A percentile compares a stretch with the other conserved stretches of the same genome.
phyloP scores from a whole-genome alignment of 2,888 invertebrate genomes.

The Scaptomyza parva region DNA sequence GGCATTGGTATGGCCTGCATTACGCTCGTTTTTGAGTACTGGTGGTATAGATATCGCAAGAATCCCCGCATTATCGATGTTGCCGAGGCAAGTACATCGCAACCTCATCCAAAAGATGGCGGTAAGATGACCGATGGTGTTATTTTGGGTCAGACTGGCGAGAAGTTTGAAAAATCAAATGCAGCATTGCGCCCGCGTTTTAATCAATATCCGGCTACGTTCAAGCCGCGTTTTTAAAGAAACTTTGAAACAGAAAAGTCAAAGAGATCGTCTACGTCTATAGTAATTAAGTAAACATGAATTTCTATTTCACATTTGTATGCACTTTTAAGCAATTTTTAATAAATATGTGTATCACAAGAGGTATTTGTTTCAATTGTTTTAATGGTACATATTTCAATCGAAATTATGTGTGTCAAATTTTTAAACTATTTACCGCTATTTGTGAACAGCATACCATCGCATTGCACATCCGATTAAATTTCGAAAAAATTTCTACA shows the following conservation, averaged over 20 bases:
- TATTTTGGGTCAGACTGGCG: conserved; percentile 81
- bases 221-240: conserved; percentile 82
- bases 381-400: too few species aligned
- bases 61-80: conserved; percentile 87
- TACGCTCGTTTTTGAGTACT: conserved; percentile 96
- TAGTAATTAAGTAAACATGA: conserved; percentile 24
- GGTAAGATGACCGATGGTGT: conserved; percentile 81
- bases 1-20: conserved; percentile 96
- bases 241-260: conserved; percentile 1
- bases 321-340: conserved; percentile 53
- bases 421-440: not conserved
- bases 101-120: conserved; percentile 54
- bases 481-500: not conserved
- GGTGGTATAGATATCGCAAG: conserved; percentile 94
- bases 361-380: not conserved
- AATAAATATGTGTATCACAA: conserved; percentile 24
- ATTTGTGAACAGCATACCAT: not conserved
- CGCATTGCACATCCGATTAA: not conserved
- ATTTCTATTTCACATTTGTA: conserved; percentile 36
- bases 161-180: conserved; percentile 82
- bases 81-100: conserved; percentile 85
- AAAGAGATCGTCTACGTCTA: conserved; percentile 66
- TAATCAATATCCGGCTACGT: conserved; percentile 82
- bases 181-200: conserved; percentile 83
- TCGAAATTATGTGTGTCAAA: too few species aligned